Evolutionary conservation across 1,140 invertebrate genomes (phyloP).

Genomic region (Globodera ellingtonae): DNA sequence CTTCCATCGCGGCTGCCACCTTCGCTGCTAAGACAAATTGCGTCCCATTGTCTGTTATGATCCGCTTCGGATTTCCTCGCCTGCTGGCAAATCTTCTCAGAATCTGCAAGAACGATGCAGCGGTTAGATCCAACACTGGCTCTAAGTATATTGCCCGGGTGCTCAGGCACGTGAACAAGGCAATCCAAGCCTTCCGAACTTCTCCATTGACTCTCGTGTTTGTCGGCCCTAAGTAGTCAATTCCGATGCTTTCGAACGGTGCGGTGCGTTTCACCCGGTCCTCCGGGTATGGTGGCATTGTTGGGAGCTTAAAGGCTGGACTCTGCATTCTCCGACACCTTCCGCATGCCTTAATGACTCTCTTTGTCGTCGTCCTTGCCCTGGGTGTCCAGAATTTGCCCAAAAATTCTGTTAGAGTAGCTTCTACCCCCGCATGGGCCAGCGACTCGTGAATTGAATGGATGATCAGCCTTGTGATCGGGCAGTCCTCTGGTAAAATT

Average conservation of each 20-base stretch:
- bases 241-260: no score
- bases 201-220: neutral
- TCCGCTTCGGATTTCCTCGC: neutral
- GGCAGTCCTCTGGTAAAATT: neutral
- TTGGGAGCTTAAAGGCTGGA: no score
- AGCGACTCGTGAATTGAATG: neutral
- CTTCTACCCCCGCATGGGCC: neutral
- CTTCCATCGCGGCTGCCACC: neutral
- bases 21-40: neutral
- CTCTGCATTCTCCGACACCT: no score
- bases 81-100: neutral
- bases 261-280: no score
- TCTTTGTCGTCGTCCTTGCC: neutral
- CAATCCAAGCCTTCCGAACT: neutral
- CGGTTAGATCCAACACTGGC: neutral
- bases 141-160: conserved; percentile 1
- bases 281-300: no score
- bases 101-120: neutral
- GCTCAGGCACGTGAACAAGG: neutral
- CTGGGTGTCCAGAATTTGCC: neutral
- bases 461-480: neutral
- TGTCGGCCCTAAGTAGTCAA: no score
- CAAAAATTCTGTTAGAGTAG: neutral
- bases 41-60: conserved; percentile 3
- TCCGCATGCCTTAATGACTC: neutral